Percentiles rank a stretch among this genome's conserved stretches.
Conservation (phyloP, 2,113 vertebrate species). For the Picathartes gymnocephalus region DNA sequence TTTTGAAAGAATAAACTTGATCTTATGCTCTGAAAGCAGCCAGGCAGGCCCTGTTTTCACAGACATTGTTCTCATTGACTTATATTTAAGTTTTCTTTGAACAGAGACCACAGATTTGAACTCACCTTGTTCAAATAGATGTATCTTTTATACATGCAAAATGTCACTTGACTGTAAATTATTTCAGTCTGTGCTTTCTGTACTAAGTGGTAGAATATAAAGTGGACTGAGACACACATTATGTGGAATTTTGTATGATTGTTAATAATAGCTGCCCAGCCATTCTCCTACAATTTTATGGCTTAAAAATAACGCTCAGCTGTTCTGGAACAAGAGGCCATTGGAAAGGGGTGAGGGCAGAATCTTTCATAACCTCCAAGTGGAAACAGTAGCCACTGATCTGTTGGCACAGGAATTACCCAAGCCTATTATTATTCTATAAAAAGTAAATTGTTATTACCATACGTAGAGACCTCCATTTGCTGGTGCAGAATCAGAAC, state of each 20-base stretch:
- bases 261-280: slow-evolving; percentile 52
- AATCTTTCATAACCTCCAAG: slow-evolving; percentile 34
- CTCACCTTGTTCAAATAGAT: slow-evolving; percentile 20
- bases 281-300: slow-evolving; percentile 47
- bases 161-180: slow-evolving; percentile 26
- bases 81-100: slow-evolving; percentile 14
- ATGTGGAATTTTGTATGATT: slow-evolving; percentile 36
- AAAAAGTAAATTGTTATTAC: slow-evolving; percentile 57
- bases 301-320: slow-evolving; percentile 58
- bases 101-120: slow-evolving; percentile 2
- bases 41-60: background rate
- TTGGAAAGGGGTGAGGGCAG: slow-evolving; percentile 40
- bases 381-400: slow-evolving; percentile 46
- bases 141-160: slow-evolving; percentile 38
- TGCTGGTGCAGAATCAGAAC: background rate
- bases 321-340: slow-evolving; percentile 48
- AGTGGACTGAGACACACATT: slow-evolving; percentile 16
- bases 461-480: slow-evolving; percentile 11
- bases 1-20: slow-evolving; percentile 15
- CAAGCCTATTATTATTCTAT: slow-evolving; percentile 62
- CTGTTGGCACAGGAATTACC: slow-evolving; percentile 49
- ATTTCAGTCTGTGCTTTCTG: slow-evolving; percentile 34
- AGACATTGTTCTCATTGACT: background rate
- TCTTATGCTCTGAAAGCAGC: background rate
- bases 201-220: background rate